Evolutionary conservation across 2,888 invertebrate species (phyloP).

Genomic region (Metellina segmentata): DNA sequence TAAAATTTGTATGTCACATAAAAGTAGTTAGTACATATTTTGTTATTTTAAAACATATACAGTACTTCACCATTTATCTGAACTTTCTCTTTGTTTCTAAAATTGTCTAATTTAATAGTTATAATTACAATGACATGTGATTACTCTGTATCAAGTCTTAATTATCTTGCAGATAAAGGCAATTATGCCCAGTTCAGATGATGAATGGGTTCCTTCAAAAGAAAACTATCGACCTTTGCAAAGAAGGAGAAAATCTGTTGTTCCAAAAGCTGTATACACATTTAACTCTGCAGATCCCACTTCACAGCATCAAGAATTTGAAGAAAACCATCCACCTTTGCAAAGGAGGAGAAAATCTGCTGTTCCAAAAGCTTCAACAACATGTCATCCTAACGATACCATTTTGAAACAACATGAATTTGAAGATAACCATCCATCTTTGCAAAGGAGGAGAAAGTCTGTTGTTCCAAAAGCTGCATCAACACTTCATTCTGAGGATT

Average conservation of each 20-base stretch:
- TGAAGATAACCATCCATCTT: neutral
- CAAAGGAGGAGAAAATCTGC: neutral
- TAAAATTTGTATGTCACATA: no score
- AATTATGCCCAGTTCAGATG: neutral
- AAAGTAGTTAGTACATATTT: no score
- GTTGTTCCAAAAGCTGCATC: neutral
- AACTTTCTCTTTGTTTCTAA: no score
- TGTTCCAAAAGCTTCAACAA: neutral
- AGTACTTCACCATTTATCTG: no score
- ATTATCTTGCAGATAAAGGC: neutral
- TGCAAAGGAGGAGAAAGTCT: neutral
- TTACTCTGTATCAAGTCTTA: no score
- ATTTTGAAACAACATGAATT: neutral
- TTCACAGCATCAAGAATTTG: neutral
- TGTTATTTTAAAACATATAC: no score
- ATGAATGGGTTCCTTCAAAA: neutral
- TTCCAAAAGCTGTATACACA: neutral
- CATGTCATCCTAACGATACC: neutral
- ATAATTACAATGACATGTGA: no score
- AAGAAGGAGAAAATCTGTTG: neutral
- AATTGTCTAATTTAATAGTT: no score
- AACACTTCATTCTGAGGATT: no score
- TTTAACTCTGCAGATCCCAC: no score
- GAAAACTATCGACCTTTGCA: neutral
- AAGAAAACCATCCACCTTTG: neutral